Evolutionary conservation across 2,888 invertebrate genomes (phyloP).

Genomic region (Hylaea fasciaria): DNA sequence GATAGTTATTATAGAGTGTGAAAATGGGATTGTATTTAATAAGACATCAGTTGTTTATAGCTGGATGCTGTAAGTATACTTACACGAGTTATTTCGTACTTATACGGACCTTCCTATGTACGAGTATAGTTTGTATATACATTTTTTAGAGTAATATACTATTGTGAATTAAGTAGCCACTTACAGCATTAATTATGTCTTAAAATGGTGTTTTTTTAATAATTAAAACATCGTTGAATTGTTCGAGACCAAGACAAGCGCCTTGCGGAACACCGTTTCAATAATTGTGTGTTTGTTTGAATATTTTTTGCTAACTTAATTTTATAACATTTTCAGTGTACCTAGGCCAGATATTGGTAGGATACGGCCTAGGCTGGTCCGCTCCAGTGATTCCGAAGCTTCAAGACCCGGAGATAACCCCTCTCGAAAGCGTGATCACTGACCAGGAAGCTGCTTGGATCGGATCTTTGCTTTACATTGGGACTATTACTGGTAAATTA

Average conservation of each 20-base stretch:
- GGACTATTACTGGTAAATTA: slow-evolving; percentile 47
- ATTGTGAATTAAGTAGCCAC: too few species aligned
- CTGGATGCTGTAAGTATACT: slow-evolving; percentile 23
- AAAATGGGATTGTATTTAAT: slow-evolving; percentile 20
- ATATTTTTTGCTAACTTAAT: too few species aligned
- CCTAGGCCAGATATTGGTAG: slow-evolving; percentile 49
- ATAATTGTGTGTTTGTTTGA: too few species aligned
- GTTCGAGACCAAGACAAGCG: too few species aligned
- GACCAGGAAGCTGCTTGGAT: slow-evolving; percentile 47
- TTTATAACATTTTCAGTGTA: slow-evolving; percentile 48
- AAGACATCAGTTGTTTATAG: slow-evolving; percentile 23
- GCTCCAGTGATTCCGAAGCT: slow-evolving; percentile 54
- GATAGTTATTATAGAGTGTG: not conserved
- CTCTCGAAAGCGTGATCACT: slow-evolving; percentile 42
- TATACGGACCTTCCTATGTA: too few species aligned
- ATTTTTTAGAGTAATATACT: too few species aligned
- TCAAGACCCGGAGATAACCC: slow-evolving; percentile 46
- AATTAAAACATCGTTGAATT: too few species aligned
- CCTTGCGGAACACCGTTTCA: too few species aligned
- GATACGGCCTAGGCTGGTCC: slow-evolving; percentile 54
- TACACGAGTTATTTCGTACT: not conserved
- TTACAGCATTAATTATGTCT: too few species aligned
- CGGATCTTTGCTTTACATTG: slow-evolving; percentile 50
- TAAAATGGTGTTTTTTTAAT: not conserved
- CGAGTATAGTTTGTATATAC: too few species aligned